A percentile compares a stretch with the other conserved stretches of the same genome.
These are phyloP conservation scores for Lontra canadensis DNA, from an alignment of 2,113 vertebrate genomes.

Conservation along the genomic window DNA sequence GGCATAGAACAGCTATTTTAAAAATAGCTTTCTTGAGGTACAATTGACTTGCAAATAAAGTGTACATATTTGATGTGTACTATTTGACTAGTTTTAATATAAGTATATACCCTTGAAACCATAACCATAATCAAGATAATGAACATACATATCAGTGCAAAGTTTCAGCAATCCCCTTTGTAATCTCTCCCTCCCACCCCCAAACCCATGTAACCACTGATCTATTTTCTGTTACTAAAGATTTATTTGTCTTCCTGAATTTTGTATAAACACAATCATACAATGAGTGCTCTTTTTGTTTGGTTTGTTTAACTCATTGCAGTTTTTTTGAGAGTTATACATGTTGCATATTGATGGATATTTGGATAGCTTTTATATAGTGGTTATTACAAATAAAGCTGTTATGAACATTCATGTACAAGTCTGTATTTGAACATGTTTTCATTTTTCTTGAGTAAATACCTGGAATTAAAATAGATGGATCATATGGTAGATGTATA, in stretches of 20 bases:
- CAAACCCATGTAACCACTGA: not conserved
- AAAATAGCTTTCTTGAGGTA: not conserved
- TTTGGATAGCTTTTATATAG: not conserved
- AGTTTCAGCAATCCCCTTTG: not conserved
- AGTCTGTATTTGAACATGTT: not conserved
- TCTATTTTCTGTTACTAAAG: not conserved
- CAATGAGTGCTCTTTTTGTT: not conserved
- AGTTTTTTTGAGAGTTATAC: not conserved
- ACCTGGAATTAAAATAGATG: not conserved
- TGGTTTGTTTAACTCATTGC: not conserved
- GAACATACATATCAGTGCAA: not conserved
- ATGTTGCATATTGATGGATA: not conserved
- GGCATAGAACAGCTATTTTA: not conserved
- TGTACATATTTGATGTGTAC: not conserved
- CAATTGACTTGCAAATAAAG: not conserved
- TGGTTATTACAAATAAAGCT: not conserved
- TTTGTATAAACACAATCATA: not conserved
- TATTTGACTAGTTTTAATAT: not conserved
- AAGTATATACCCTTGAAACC: not conserved
- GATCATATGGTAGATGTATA: not conserved
- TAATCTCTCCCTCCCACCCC: not conserved
- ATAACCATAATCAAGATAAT: not conserved
- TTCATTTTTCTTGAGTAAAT: not conserved
- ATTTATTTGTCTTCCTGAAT: not conserved
- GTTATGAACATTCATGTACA: not conserved